Base-by-base conservation (phyloP, 2,888 invertebrate species). In the Lasioglossum leucozonium region DNA sequence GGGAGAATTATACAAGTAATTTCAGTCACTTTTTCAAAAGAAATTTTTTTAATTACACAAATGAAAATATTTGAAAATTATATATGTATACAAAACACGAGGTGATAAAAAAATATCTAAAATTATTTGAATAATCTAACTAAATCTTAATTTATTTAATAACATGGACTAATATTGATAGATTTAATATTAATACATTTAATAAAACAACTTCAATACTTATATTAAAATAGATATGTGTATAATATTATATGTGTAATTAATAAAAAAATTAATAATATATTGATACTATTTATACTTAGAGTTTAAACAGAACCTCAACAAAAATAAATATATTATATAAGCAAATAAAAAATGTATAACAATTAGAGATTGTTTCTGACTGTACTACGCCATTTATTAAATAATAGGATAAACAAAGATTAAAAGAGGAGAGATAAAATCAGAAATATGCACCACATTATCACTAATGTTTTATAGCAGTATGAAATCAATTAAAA, bases 321-420 rank as follows among this genome's bases (percentile, higher is more conserved):
- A n/a, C 1, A 11, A 55, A n/a, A 55, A 55, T n/a, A 55, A 55
- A 11, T 3, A 55, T 0, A 30, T 30, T 16, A 62, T 8, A 37
- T 22, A 37, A 1, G 74, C 8, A 58, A 34, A 77, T 51, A 51
- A 37, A 6, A 34, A 58, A 47, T 51, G 47, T 84, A 26, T n/a
- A 51, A 77, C 47, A 81, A 73, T 34, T 51, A n/a, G 10, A 51
- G 37, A 16, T 51, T 44, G 13, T 22, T 44, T 74, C 13, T 65
- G 51, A 71, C 34, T 1, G 11, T 22, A 13, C 6, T 26, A 37
- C 22, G n/a, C 18, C 51, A 80, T 75, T 58, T 40, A 18, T 74
- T 67, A 72, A 51, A 58, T 37, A 18, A 55, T 37, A 8, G 0
- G 3, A 55, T 71, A 62, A 73, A 11, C 4, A 11, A 67, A 42